phyloP scores from a whole-genome alignment of 2,797 vertebrate species.

The Phaenicophaeus curvirostris region DNA sequence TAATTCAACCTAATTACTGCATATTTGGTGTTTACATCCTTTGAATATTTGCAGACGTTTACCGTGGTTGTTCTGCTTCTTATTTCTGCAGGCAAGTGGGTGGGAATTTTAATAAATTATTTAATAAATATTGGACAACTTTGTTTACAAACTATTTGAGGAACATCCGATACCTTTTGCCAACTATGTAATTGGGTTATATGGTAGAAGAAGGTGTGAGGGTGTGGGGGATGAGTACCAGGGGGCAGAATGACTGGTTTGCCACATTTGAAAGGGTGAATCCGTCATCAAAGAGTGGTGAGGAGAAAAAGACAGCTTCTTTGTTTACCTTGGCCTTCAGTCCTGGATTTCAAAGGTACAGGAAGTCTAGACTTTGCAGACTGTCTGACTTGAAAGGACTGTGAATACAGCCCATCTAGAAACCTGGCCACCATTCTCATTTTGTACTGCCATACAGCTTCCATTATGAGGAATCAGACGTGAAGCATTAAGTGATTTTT shows the following conservation, averaged over 20 bases:
- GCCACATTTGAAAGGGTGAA: neutral
- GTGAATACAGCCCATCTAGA: neutral
- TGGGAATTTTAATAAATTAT: neutral
- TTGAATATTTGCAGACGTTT: neutral
- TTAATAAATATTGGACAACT: neutral
- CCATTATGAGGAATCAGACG: neutral
- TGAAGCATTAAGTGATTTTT: neutral
- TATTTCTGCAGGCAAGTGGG: neutral
- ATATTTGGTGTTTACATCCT: slow-evolving; percentile 27
- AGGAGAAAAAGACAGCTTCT: neutral
- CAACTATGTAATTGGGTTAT: neutral
- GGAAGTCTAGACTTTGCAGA: neutral
- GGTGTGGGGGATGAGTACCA: neutral
- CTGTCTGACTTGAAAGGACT: neutral
- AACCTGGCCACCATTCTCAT: neutral
- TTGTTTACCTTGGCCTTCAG: neutral
- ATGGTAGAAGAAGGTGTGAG: rapidly evolving
- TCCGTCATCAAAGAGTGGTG: neutral
- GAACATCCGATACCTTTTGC: neutral
- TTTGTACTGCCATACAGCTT: neutral
- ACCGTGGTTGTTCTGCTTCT: neutral
- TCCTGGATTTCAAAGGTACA: neutral
- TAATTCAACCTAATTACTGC: slow-evolving; percentile 1
- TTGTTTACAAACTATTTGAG: neutral
- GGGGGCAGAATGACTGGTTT: neutral